Evolutionary conservation across 2,888 invertebrate genomes (phyloP), one percentile per base, ranked within the genome.

Genomic region (Troides oblongomaculatus): DNA sequence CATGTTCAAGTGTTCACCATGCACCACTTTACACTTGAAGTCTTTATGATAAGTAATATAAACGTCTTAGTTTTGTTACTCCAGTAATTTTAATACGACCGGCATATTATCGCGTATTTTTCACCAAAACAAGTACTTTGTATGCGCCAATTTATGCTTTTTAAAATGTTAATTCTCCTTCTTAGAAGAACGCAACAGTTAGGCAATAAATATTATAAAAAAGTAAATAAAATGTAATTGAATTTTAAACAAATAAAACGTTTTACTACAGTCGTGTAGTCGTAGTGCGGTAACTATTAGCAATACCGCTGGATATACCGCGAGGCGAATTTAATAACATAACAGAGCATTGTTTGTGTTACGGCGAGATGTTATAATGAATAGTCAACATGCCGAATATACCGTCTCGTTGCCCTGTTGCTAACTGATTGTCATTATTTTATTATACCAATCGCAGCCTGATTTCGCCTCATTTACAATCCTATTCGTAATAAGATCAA

Each of bases 341-440:
- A 85, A 82, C 81, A 81, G 69, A 70, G 78, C 76, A 81, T 84
- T 90, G 88, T 90, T 90, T 90, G 86, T 84, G 78, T 88, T 85
- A 81, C 80, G 82, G 82, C 78, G 84, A 86, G 85, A 86, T 87
- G 88, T 84, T 86, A 82, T 90, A 89, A 90, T 90, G 88, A 90
- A 91, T 90, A 89, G 89, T 87, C 85, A 91, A 92, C 90, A 91
- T 75, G 79, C 78, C 78, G 79, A 77, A 78, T 77, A 76, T 82
- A 82, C 77, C 78, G 79, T 50, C 53, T 50, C 79, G 78, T 78
- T 76, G 72, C 73, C 73, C 68, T 74, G 69, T 77, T 74, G 74
- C 76, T 75, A 81, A 82, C 81, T 81, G 80, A 84, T 84, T 79
- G 78, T 79, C 78, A 77, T 82, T 86, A 84, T 86, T 86, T 84